These are phyloP conservation scores for Diorhabda sublineata DNA, from an alignment of 1,140 invertebrate species.

Conservation along the genomic window DNA sequence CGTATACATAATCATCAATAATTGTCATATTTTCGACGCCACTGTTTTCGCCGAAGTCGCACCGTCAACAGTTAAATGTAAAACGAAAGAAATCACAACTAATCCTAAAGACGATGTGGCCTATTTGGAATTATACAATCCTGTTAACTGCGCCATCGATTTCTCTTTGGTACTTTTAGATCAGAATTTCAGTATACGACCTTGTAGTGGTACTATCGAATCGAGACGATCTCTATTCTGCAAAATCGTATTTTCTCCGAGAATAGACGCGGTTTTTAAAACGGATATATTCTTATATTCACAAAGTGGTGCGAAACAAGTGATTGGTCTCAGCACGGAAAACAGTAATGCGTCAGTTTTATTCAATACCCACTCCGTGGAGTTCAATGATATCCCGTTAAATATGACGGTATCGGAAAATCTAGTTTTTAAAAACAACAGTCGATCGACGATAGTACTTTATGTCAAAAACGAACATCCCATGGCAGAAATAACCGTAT, in stretches of 20 bases:
- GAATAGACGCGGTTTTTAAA: slow-evolving; percentile 10
- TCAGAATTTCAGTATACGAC: slow-evolving; percentile 23
- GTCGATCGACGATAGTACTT: slow-evolving; percentile 17
- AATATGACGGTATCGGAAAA: slow-evolving; percentile 23
- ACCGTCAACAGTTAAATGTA: slow-evolving; percentile 23
- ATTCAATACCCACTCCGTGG: slow-evolving; percentile 21
- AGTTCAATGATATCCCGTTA: slow-evolving; percentile 27
- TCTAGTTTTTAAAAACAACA: slow-evolving; percentile 25
- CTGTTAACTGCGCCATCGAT: slow-evolving; percentile 27
- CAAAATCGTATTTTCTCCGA: slow-evolving; percentile 23
- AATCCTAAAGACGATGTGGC: slow-evolving; percentile 13
- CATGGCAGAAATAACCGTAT: slow-evolving; percentile 22
- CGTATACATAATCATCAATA: slow-evolving; percentile 29
- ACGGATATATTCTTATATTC: slow-evolving; percentile 30
- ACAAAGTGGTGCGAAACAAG: slow-evolving; percentile 28
- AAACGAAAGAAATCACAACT: slow-evolving; percentile 20
- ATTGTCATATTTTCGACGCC: slow-evolving; percentile 26
- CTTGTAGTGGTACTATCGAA: slow-evolving; percentile 21
- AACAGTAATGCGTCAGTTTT: slow-evolving; percentile 16
- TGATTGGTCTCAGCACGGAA: slow-evolving; percentile 20
- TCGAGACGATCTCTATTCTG: slow-evolving; percentile 23
- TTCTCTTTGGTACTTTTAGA: slow-evolving; percentile 26
- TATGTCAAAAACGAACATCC: slow-evolving; percentile 13
- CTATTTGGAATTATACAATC: slow-evolving; percentile 30
- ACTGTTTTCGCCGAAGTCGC: slow-evolving; percentile 30